A percentile compares a stretch with the other conserved stretches of the same genome.
Conservation (phyloP, 2,888 invertebrate species). For the Clunio marinus region DNA sequence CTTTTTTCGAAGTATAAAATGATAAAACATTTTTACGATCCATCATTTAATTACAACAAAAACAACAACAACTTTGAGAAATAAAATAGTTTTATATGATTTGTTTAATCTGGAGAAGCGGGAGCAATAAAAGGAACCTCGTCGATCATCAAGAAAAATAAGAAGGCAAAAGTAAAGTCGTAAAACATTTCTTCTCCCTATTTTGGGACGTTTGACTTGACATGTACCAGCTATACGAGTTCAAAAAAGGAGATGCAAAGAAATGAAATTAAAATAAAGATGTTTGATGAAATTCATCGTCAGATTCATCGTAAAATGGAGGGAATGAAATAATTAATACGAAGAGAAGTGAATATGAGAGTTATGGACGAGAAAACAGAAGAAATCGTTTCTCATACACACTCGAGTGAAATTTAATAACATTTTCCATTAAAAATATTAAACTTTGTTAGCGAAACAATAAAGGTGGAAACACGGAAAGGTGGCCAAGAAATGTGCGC, state of each 20-base stretch:
- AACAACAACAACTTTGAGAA: neutral
- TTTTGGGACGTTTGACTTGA: neutral
- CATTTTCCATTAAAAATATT: neutral
- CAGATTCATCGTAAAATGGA: constrained; percentile 13
- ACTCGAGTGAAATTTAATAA: constrained; percentile 9
- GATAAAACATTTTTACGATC: constrained; percentile 39
- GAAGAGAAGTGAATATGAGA: neutral
- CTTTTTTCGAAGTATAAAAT: constrained; percentile 24
- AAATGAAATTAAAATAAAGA: constrained; percentile 13
- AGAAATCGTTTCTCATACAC: constrained; percentile 5
- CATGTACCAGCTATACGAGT: too few relatives aligned
- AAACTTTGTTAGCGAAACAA: neutral
- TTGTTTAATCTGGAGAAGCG: constrained; percentile 20
- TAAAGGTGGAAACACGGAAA: constrained; percentile 7
- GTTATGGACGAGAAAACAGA: constrained; percentile 9
- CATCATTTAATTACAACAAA: constrained; percentile 38
- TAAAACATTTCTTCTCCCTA: neutral
- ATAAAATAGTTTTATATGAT: constrained; percentile 31
- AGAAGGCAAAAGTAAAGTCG: neutral
- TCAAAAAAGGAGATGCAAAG: neutral
- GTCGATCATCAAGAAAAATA: neutral
- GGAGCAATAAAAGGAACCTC: constrained; percentile 5
- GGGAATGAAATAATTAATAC: neutral
- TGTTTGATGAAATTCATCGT: neutral
- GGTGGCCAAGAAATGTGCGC: neutral